These are phyloP conservation scores for Danaus plexippus DNA, from an alignment of 1,140 invertebrate genomes.

Conservation along the genomic window DNA sequence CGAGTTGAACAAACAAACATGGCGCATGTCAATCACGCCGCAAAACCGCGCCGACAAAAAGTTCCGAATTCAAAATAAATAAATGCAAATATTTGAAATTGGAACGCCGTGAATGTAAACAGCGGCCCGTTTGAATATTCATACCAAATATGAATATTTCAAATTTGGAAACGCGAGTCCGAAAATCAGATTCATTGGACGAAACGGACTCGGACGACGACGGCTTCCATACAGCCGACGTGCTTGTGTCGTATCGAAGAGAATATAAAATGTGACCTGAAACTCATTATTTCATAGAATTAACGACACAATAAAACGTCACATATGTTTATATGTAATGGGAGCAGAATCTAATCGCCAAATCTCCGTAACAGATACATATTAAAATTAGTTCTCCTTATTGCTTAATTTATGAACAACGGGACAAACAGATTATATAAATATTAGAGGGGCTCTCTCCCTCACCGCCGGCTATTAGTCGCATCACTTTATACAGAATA, in stretches of 20 bases:
- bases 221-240: too few relatives aligned
- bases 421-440: too few relatives aligned
- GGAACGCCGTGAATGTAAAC: conserved; percentile 62
- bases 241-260: too few relatives aligned
- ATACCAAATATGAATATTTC: conserved; percentile 64
- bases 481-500: conserved; percentile 46
- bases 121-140: conserved; percentile 59
- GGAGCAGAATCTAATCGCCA: too few relatives aligned
- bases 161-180: conserved; percentile 52
- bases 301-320: too few relatives aligned
- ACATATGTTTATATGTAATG: too few relatives aligned
- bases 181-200: conserved; percentile 57
- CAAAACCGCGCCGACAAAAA: conserved; percentile 31
- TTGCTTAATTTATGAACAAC: too few relatives aligned
- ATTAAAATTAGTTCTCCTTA: too few relatives aligned
- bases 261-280: too few relatives aligned
- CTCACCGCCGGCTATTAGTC: conserved; percentile 19
- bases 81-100: conserved; percentile 66
- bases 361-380: too few relatives aligned
- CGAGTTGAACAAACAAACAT: conserved; percentile 16
- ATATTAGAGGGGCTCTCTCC: neutral
- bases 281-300: too few relatives aligned
- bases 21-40: conserved; percentile 19
- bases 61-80: conserved; percentile 55
- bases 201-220: neutral